phyloP scores from a whole-genome alignment of 2,797 vertebrate species.

The Eremophila alpestris region DNA sequence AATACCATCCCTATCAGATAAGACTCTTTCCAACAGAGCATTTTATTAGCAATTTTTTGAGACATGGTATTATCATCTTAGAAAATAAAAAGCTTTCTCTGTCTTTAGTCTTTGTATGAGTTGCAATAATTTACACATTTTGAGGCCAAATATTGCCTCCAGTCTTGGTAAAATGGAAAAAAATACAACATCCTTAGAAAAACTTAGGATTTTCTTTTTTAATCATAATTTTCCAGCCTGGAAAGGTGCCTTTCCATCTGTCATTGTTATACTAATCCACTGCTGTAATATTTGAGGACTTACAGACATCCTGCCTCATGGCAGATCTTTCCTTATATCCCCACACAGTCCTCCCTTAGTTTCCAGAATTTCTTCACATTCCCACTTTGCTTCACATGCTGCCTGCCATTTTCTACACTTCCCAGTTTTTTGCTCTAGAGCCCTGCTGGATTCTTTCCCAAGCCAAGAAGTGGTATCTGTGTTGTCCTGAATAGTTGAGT shows the following conservation, averaged over 20 bases:
- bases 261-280: neutral
- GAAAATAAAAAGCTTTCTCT: neutral
- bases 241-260: neutral
- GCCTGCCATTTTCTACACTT: neutral
- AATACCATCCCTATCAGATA: constrained; percentile 27
- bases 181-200: neutral
- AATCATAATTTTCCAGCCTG: neutral
- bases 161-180: neutral
- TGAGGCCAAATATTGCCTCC: neutral
- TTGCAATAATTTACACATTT: neutral
- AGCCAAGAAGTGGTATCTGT: neutral
- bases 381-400: neutral
- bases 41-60: constrained; percentile 42
- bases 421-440: neutral
- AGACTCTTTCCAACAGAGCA: neutral
- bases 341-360: neutral
- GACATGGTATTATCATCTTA: neutral
- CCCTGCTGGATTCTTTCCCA: neutral
- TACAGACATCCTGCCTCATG: neutral
- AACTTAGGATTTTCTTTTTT: neutral
- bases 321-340: neutral
- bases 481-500: neutral
- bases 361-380: neutral
- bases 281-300: neutral
- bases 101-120: neutral